These are phyloP conservation scores for Hirtodrosophila trivittata DNA, from an alignment of 2,888 invertebrate species.

Conservation along the genomic window DNA sequence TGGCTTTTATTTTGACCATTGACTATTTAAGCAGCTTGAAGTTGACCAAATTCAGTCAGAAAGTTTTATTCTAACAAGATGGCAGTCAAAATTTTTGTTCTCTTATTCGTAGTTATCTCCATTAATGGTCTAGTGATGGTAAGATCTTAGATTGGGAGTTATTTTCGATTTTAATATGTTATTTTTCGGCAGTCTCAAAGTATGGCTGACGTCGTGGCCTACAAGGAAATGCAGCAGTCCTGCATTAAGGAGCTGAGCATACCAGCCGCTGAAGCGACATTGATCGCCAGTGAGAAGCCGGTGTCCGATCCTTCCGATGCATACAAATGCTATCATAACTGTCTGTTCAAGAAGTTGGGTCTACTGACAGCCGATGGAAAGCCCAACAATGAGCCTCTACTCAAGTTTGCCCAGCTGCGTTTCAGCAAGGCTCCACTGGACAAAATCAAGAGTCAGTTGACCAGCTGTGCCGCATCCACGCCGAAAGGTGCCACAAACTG, in stretches of 20 bases:
- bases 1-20: no score
- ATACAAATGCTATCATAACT: conserved; percentile 61
- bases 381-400: conserved; percentile 39
- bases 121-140: conserved; percentile 35
- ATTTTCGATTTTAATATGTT: no score
- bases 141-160: no score
- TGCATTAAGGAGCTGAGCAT: conserved; percentile 65
- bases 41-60: no score
- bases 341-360: conserved; percentile 62
- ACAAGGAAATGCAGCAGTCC: conserved; percentile 34
- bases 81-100: conserved; percentile 20
- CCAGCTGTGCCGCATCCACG: conserved; percentile 27
- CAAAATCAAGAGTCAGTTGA: conserved; percentile 46
- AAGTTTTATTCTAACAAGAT: conserved; percentile 42
- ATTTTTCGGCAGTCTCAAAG: conserved; percentile 44
- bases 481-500: conserved; percentile 34
- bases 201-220: conserved; percentile 53
- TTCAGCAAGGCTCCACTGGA: conserved; percentile 46
- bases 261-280: conserved; percentile 35
- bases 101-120: conserved; percentile 21
- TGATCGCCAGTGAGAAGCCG: conserved; percentile 41
- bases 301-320: conserved; percentile 48
- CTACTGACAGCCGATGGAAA: conserved; percentile 39
- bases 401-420: conserved; percentile 36
- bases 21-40: conserved; percentile 49